A percentile compares a stretch with the other conserved stretches of the same genome.
Conservation (phyloP, 2,113 vertebrate genomes). For the Nyctereutes procyonoides region DNA sequence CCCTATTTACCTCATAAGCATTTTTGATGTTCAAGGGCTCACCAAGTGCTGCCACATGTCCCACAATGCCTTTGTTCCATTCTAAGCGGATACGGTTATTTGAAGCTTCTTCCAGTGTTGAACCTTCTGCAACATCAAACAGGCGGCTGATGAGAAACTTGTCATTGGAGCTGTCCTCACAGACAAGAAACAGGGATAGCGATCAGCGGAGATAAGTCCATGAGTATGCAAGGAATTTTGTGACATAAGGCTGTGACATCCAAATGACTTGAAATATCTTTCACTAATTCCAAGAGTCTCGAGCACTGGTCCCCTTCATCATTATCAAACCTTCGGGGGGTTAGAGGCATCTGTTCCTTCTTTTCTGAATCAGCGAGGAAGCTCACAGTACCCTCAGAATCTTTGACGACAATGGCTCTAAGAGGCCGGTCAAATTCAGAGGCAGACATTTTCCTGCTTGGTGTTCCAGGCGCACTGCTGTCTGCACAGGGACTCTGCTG, state of each 20-base stretch:
- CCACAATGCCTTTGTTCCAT: slow-evolving; percentile 99
- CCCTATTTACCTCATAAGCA: slow-evolving; percentile 93
- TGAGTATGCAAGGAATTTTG: slow-evolving; percentile 98
- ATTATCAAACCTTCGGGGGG: slow-evolving; percentile 84
- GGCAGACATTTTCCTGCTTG: slow-evolving; percentile 96
- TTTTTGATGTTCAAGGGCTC: slow-evolving; percentile 97
- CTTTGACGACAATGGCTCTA: slow-evolving; percentile 96
- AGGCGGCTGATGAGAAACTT: slow-evolving; percentile 97
- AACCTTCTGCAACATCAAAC: slow-evolving; percentile 97
- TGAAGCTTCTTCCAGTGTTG: slow-evolving; percentile 96
- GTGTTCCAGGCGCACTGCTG: slow-evolving; percentile 87
- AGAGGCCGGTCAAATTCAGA: slow-evolving; percentile 98
- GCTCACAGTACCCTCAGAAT: slow-evolving; percentile 94
- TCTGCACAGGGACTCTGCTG: slow-evolving; percentile 83
- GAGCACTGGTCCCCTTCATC: slow-evolving; percentile 91
- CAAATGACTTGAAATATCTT: slow-evolving; percentile 97
- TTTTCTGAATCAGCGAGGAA: slow-evolving; percentile 93
- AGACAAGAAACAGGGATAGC: slow-evolving; percentile 97
- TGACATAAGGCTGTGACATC: slow-evolving; percentile 97
- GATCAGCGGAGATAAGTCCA: slow-evolving; percentile 95
- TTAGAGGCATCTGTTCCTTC: slow-evolving; percentile 91
- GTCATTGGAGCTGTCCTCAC: slow-evolving; percentile 97
- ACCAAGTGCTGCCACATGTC: slow-evolving; percentile 95
- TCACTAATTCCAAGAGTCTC: slow-evolving; percentile 96
- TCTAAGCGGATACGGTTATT: slow-evolving; percentile 96